phyloP scores from a whole-genome alignment of 92 coral and sea anemone species.

The Isaurus tuberculatus region DNA sequence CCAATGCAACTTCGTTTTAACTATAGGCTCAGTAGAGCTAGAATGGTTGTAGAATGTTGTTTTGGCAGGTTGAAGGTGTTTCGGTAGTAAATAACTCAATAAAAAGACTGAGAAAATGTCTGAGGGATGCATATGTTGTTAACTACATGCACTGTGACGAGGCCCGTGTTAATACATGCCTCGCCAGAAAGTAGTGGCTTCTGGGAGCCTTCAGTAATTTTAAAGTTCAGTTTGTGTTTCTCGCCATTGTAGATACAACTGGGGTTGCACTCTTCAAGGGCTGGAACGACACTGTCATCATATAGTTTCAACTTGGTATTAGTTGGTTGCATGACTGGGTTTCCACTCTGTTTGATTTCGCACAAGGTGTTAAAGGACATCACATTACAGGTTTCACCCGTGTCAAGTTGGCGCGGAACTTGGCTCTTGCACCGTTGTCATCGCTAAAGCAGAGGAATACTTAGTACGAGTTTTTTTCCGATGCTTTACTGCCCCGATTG shows the following conservation, averaged over 20 bases:
- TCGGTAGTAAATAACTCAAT: too few relatives aligned
- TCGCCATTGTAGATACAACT: constrained; percentile 21
- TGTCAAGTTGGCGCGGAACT: constrained; percentile 2
- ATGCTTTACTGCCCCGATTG: constrained; percentile 1
- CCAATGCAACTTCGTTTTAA: neutral
- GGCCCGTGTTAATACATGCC: constrained; percentile 46
- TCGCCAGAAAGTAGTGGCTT: constrained; percentile 42
- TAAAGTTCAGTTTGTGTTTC: neutral
- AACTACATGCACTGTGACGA: constrained; percentile 44
- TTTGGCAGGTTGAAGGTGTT: neutral
- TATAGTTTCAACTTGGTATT: constrained; percentile 23
- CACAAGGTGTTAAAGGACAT: constrained; percentile 28
- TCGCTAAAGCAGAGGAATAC: constrained; percentile 10
- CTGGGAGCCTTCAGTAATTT: constrained; percentile 32
- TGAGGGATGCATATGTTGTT: constrained; percentile 14
- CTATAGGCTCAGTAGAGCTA: neutral
- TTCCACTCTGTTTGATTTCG: constrained; percentile 37
- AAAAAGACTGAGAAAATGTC: too few relatives aligned
- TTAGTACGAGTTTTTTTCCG: neutral
- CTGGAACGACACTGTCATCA: constrained; percentile 25
- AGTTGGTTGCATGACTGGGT: constrained; percentile 31
- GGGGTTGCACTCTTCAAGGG: constrained; percentile 31
- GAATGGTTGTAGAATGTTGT: constrained; percentile 8
- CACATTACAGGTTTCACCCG: constrained; percentile 13
- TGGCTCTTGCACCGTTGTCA: constrained; percentile 14